Evolutionary conservation across 2,797 vertebrate species (phyloP).

Genomic region (Margarornis squamiger): DNA sequence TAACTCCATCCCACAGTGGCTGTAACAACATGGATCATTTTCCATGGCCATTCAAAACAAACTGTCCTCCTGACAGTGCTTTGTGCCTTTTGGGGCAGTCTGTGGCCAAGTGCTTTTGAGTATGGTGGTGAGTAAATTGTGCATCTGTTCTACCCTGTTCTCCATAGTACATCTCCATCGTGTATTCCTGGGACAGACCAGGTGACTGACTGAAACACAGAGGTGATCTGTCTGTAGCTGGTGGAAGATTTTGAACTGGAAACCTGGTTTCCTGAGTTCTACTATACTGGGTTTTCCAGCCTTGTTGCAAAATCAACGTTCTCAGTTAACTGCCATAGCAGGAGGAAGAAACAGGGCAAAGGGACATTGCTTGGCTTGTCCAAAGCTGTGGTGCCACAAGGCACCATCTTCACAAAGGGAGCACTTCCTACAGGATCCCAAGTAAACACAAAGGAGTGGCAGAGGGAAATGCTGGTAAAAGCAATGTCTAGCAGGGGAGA

Average conservation of each 20-base stretch:
- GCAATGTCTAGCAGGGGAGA: not conserved
- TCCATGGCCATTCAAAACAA: not conserved
- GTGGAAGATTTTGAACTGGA: not conserved
- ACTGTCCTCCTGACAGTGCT: not conserved
- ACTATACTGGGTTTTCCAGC: not conserved
- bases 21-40: conserved; percentile 24
- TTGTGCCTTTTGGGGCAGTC: not conserved
- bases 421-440: not conserved
- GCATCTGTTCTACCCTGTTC: not conserved
- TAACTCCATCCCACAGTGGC: not conserved
- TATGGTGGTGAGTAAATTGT: not conserved
- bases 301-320: not conserved
- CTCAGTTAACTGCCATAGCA: fast-evolving
- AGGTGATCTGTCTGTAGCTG: not conserved
- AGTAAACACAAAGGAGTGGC: fast-evolving
- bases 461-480: not conserved
- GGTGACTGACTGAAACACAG: not conserved
- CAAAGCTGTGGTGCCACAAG: not conserved
- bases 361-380: not conserved
- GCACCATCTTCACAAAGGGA: not conserved
- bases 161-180: not conserved
- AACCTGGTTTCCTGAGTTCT: not conserved
- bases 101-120: not conserved
- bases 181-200: not conserved
- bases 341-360: not conserved